Conservation (phyloP, 2,113 vertebrate genomes). For the Aleadryas rufinucha region DNA sequence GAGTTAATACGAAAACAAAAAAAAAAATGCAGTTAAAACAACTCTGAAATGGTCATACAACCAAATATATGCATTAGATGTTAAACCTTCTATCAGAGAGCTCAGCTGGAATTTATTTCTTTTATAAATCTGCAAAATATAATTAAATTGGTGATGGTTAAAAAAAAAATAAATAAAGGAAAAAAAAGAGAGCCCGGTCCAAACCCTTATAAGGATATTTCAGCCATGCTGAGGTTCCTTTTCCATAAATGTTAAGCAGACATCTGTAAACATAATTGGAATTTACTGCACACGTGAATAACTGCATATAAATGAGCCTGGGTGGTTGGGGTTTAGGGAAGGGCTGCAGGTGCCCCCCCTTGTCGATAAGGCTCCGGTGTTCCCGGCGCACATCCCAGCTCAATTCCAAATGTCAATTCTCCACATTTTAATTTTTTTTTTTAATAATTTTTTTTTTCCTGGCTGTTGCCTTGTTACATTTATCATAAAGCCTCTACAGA, state of each 20-base stretch:
- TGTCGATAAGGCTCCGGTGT: background rate
- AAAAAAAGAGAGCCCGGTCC: background rate
- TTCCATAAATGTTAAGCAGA: conserved; percentile 82
- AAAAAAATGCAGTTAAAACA: background rate
- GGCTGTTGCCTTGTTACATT: background rate
- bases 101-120: background rate
- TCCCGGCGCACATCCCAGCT: background rate
- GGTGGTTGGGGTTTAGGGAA: background rate
- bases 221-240: conserved; percentile 56
- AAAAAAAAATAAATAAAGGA: background rate
- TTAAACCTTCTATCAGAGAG: conserved; percentile 3
- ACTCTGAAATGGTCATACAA: background rate
- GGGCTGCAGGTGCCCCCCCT: conserved; percentile 16
- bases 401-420: conserved; percentile 55
- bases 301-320: conserved; percentile 83
- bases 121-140: conserved; percentile 27
- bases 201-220: conserved; percentile 50
- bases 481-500: background rate
- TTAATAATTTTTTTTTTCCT: background rate
- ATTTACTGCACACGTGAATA: conserved; percentile 90
- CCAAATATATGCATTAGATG: background rate
- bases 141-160: conserved; percentile 18
- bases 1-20: background rate
- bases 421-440: conserved; percentile 3
- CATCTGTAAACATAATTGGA: conserved; percentile 89